phyloP scores from a whole-genome alignment of 2,113 vertebrate species.

The Alligator mississippiensis region DNA sequence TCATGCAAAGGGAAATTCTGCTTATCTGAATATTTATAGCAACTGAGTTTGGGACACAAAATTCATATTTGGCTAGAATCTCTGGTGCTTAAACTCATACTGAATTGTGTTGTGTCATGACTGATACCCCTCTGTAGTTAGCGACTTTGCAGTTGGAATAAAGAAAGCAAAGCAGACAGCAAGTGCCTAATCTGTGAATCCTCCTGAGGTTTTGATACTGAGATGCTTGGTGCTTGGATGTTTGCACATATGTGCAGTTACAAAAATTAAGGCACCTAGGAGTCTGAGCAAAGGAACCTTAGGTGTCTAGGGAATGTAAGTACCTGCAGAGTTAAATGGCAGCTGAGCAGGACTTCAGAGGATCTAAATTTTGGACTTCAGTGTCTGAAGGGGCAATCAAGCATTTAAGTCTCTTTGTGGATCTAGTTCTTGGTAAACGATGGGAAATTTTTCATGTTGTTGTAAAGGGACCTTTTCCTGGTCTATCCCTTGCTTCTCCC shows the following conservation, averaged over 20 bases:
- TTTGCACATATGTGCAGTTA: not conserved
- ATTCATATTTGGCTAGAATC: not conserved
- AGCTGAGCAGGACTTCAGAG: too few relatives aligned
- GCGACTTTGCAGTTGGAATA: not conserved
- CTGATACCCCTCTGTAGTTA: not conserved
- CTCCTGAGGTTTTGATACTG: slow-evolving; percentile 17
- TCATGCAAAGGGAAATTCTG: not conserved
- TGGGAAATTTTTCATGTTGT: not conserved
- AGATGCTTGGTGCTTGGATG: not conserved
- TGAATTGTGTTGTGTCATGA: not conserved
- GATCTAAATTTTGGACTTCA: rapidly evolving
- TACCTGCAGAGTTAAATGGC: not conserved
- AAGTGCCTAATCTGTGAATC: not conserved
- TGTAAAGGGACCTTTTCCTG: not conserved
- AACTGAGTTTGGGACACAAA: not conserved
- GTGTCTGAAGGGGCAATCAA: not conserved
- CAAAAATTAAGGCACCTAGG: not conserved
- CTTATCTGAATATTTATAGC: not conserved
- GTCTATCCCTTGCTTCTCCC: not conserved
- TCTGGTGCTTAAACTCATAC: not conserved
- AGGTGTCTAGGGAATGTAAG: not conserved
- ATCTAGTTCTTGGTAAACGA: not conserved
- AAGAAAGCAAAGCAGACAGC: not conserved
- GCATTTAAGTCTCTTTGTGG: not conserved
- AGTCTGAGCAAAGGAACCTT: not conserved